Evolutionary conservation across 2,888 invertebrate species (phyloP).

Genomic region (Tanypteryx hageni): DNA sequence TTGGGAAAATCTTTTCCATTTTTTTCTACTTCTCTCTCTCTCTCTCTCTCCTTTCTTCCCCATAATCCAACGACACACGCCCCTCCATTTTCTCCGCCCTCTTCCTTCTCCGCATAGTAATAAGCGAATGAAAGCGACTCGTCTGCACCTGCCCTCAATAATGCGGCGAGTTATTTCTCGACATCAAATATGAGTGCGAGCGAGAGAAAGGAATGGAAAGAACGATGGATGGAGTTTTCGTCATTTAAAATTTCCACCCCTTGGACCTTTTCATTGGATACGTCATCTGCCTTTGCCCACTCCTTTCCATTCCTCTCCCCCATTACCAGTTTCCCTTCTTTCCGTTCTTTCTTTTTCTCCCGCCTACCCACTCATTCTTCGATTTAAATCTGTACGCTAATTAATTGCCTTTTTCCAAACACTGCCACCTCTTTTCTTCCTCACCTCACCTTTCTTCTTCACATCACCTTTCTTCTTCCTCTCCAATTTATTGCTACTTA

Average conservation of each 20-base stretch:
- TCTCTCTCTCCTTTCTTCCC: not conserved
- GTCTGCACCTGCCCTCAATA: not conserved
- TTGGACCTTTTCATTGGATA: constrained; percentile 24
- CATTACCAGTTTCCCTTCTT: not conserved
- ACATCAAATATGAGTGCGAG: not conserved
- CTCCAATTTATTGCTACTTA: not conserved
- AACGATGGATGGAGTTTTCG: not conserved
- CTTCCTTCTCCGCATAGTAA: not conserved
- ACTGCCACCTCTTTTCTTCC: not conserved
- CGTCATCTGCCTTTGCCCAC: not conserved
- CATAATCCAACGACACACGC: no score
- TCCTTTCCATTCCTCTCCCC: not conserved
- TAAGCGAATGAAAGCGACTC: not conserved
- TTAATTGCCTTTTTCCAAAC: constrained; percentile 20
- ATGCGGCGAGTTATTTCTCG: not conserved
- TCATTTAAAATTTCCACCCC: constrained; percentile 62
- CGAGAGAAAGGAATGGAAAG: not conserved
- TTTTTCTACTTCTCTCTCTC: not conserved
- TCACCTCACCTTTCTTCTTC: not conserved
- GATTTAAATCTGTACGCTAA: constrained; percentile 40
- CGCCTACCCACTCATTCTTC: not conserved
- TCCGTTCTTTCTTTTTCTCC: not conserved
- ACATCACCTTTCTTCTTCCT: not conserved
- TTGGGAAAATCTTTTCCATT: not conserved
- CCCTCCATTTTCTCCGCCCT: not conserved